Percentiles rank a stretch among this genome's conserved stretches.
Evolutionary conservation across 1,140 invertebrate species (phyloP).

Genomic region (Eulimnadia texana): DNA sequence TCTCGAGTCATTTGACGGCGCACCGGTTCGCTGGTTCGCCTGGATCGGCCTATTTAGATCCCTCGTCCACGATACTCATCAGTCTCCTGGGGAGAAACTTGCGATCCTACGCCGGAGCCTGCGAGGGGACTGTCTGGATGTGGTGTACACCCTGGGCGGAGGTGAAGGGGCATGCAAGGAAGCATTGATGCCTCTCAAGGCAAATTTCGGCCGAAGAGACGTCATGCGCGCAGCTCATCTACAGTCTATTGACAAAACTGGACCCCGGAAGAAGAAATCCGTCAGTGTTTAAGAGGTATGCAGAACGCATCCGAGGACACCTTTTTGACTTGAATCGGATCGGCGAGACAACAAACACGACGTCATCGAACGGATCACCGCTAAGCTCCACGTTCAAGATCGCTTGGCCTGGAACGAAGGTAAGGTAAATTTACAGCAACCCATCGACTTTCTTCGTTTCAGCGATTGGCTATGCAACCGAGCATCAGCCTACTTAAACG

Average conservation of each 20-base stretch:
- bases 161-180: slow-evolving; percentile 5
- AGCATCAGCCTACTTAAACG: slow-evolving; percentile 2
- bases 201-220: neutral
- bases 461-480: neutral
- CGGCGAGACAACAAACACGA: slow-evolving; percentile 1
- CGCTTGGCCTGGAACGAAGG: slow-evolving; percentile 3
- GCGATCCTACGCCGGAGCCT: neutral
- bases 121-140: slow-evolving; percentile 5
- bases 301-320: neutral
- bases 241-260: neutral
- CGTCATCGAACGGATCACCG: slow-evolving; percentile 1
- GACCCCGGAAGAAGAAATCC: neutral
- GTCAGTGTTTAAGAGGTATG: neutral
- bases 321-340: slow-evolving; percentile 8
- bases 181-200: slow-evolving; percentile 5
- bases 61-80: slow-evolving; percentile 2
- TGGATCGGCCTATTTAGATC: slow-evolving; percentile 4
- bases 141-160: slow-evolving; percentile 7
- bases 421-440: neutral
- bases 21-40: slow-evolving; percentile 4
- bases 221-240: slow-evolving; percentile 5
- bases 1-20: neutral
- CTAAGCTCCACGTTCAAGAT: neutral
- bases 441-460: neutral
- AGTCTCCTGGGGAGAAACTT: slow-evolving; percentile 5